Evolutionary conservation across 2,113 vertebrate genomes (phyloP), one percentile per base, ranked within the genome.

Genomic region (Acinonyx jubatus): DNA sequence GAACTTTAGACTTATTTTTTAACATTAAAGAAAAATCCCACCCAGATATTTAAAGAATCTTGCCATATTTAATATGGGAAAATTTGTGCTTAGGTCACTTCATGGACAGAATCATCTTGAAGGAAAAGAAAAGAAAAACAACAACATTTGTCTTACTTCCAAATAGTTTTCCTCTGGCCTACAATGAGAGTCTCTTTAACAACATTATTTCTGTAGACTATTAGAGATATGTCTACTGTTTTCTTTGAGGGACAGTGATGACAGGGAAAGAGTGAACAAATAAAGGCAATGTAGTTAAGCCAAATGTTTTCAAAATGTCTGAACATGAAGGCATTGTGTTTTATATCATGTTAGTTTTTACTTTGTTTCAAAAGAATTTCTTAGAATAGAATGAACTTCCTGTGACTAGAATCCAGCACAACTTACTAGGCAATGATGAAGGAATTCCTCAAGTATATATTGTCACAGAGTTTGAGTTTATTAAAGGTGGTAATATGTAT

Each of bases 1-100:
- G 7, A 81, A 81, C 7, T 82, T 93, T 65, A 89, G 55, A 88
- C 80, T n/a, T 91, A 68, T 63, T 90, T 93, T 90, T 16, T 93
- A 74, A 79, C 3, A 55, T 93, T 94, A 88, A 81, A 78, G 41
- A 94, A 95, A 81, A 91, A 68, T 61, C 18, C 14, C 27, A 93
- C 27, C 11, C 7, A 79, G 6, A 31, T 57, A 50, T 74, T 93
- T 73, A 93, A 7, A 21, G 10, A 41, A 57, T 83, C 63, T 74
- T 88, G 16, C 93, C 83, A 41, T 80, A 1, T 61, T 88, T 96
- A 57, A 87, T 52, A 61, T 52, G 38, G 27, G 7, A 15, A 41
- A 73, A 48, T 41, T 55, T 79, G 12, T 94, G 92, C 13, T 94
- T 86, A 71, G 69, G 45, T 10, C 4, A 78, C 71, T 90, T 92